Evolutionary conservation across 2,888 invertebrate genomes (phyloP).

Genomic region (Tortrix viridana): DNA sequence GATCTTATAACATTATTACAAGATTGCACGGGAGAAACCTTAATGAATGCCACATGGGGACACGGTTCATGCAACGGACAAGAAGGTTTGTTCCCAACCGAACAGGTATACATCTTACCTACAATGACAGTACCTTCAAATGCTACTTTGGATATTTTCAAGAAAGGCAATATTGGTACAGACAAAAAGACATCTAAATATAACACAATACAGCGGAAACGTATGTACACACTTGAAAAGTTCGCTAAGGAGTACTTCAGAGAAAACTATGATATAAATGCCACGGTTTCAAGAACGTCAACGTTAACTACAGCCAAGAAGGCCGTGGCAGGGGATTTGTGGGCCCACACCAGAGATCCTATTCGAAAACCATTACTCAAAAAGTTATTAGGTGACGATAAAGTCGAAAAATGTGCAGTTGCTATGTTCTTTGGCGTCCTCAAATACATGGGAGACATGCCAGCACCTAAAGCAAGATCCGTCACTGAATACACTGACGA

Average conservation of each 20-base stretch:
- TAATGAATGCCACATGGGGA: constrained; percentile 89
- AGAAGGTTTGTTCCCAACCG: constrained; percentile 93
- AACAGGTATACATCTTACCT: constrained; percentile 94
- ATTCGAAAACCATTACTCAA: constrained; percentile 92
- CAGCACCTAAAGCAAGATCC: constrained; percentile 89
- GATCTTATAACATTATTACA: constrained; percentile 93
- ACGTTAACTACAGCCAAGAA: constrained; percentile 87
- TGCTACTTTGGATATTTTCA: constrained; percentile 86
- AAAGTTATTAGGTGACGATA: constrained; percentile 88
- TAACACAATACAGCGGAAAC: constrained; percentile 85
- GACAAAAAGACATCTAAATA: constrained; percentile 78
- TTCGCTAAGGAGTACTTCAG: constrained; percentile 94
- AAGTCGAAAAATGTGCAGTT: constrained; percentile 89
- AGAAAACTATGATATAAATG: constrained; percentile 69
- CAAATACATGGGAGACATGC: constrained; percentile 94
- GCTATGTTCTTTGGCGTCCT: constrained; percentile 90
- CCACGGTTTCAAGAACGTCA: constrained; percentile 86
- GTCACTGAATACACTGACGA: constrained; percentile 94
- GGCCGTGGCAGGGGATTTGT: constrained; percentile 88
- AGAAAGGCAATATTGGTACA: constrained; percentile 80
- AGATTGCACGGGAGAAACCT: constrained; percentile 88
- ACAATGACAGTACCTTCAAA: constrained; percentile 89
- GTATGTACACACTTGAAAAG: constrained; percentile 92
- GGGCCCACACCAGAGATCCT: constrained; percentile 92
- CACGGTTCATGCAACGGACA: constrained; percentile 88